Evolutionary conservation across 1,140 invertebrate species (phyloP), one percentile per base, ranked within the genome.

Genomic region (Chymomyza costata): DNA sequence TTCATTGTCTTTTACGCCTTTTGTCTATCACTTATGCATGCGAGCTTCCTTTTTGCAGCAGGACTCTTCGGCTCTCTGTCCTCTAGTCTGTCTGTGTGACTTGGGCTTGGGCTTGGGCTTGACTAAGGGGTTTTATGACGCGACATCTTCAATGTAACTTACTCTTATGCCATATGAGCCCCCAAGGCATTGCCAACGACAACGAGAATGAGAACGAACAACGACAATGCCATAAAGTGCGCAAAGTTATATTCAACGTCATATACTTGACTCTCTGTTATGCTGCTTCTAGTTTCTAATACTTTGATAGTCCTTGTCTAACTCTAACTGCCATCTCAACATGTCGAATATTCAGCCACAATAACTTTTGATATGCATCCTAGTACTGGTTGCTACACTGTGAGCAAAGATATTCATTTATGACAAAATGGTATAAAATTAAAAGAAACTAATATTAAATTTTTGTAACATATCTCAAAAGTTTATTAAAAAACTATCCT

Each of bases 21-120:
- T 76, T 76, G 70, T 76, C 57, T 70, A 59, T 70, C 71, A 76
- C 62, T 71, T 76, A 78, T 78, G 71, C 66, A 76, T 78, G 21
- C 8, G 21, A 3, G 21, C 8, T 25, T 25, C 21, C 21, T 25
- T n/a, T n/a, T n/a, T n/a, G n/a, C n/a, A n/a, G n/a, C n/a, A n/a
- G n/a, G n/a, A n/a, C n/a, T n/a, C n/a, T n/a, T n/a, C n/a, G n/a
- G n/a, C n/a, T n/a, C n/a, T n/a, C n/a, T n/a, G n/a, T n/a, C n/a
- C n/a, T n/a, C n/a, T n/a, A n/a, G n/a, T n/a, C n/a, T n/a, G n/a
- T n/a, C n/a, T n/a, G n/a, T n/a, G n/a, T n/a, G n/a, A n/a, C 68
- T 63, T 49, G 59, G 43, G 46, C 62, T 62, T 54, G 37, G 46
- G 21, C 41, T 32, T 47, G 38, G 28, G 15, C 35, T 37, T n/a